Evolutionary conservation across 2,113 vertebrate species (phyloP), one percentile per base, ranked within the genome.

Genomic region (Phainopepla nitens): DNA sequence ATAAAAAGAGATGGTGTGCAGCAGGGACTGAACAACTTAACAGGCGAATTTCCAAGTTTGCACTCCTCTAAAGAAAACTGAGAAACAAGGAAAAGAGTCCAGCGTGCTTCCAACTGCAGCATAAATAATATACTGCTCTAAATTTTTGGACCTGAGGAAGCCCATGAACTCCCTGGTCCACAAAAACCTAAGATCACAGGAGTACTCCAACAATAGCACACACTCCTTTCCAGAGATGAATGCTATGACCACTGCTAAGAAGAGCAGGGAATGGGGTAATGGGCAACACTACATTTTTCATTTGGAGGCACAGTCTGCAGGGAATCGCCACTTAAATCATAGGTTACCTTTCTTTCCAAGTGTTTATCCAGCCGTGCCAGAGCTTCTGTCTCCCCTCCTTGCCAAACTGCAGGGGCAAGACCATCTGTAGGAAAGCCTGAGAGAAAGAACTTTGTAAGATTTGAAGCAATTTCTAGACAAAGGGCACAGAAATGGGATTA

Each of bases 331-430:
- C n/a, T 87, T 60, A 68, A 89, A 24, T n/a, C 66, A 56, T 1
- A 2, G 13, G 17, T 93, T 97, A 99, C 99, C 99, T 99, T 99
- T 96, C 98, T 98, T 96, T 99, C 99, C 96, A 99, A 96, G 91
- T 99, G 99, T 96, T 99, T 99, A 94, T 98, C 98, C 81, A 99
- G 98, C 58, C 99, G 97, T 39, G 99, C 98, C 97, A 99, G 92
- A 15, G 99, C 99, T 97, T 99, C 99, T 0, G 98, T 99, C 94
- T 99, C 99, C 20, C 99, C 99, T 95, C 99, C 99, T 47, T 96
- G 98, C 99, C 99, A 99, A 75, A 99, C 98, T 62, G 98, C 98
- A 42, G 98, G 96, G 87, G 97, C 95, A 42, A 99, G 98, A n/a
- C 98, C 98, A 75, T 98, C 97, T 0, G 98, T 99, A 94, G 98